Base-by-base conservation (phyloP, 2,797 vertebrate species). In the Vireo griseus region DNA sequence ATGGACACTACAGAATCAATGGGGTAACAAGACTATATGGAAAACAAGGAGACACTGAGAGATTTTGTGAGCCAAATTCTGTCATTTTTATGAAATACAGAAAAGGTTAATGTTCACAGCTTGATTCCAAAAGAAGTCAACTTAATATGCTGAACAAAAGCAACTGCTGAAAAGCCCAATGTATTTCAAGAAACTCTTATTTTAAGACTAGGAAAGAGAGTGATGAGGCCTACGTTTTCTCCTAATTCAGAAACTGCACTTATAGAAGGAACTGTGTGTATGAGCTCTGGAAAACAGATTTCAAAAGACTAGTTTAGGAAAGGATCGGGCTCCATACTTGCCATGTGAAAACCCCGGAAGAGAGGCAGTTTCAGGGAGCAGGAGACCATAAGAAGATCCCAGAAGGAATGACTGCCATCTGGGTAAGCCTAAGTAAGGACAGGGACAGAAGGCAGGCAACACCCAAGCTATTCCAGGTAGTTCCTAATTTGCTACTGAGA, bases 1-100 rank as follows among this genome's bases (percentile, higher is more conserved):
- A 75, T 0, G 6, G 28, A 74, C 13, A 35, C 37, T 33, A 77
- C 21, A 71, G 17, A 91, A 73, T 20, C 45, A 67, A 31, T 11
- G 8, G 9, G 25, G 6, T 21, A 52, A 76, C 33, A 72, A 54
- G 13, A 66, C 47, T 40, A 73, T 55, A 76, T 59, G 18, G 16
- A 79, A 82, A 92, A 48, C 16, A 37, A 82, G 13, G 9, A 65
- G 48, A 61, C 0, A 1, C 17, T 33, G 11, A 89, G 18, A 66
- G 37, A 85, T 40, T 75, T 84, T 1, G 1, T 2, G 1, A 63
- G 52, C 44, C 7, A 0, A 2, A 80, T 74, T 48, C 48, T 76
- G n/a, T 5, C 4, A 8, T 39, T 74, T 87, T 89, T 58, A 63
- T 68, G n/a, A 37, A 78, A 67, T 12, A 63, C 3, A 33, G 20